These are phyloP conservation scores for Drosophila melanosoma DNA, from an alignment of 2,888 invertebrate genomes.

Conservation along the genomic window DNA sequence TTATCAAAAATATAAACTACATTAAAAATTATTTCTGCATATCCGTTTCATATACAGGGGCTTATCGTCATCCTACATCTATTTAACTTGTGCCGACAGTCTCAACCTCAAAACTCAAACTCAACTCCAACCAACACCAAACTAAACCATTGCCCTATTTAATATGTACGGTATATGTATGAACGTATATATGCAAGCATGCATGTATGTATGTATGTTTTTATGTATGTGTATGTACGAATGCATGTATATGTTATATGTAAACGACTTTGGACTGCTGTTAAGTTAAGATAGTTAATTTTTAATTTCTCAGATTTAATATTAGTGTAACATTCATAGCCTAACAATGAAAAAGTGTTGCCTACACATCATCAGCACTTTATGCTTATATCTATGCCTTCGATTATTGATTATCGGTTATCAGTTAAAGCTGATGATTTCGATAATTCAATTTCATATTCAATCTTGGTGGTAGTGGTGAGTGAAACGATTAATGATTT, in stretches of 20 bases:
- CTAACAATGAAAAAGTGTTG: conserved; percentile 71
- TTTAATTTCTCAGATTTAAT: conserved; percentile 48
- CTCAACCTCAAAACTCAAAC: conserved; percentile 46
- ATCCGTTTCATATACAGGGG: conserved; percentile 19
- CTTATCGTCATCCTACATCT: conserved; percentile 21
- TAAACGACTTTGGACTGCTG: conserved; percentile 52
- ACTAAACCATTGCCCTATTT: conserved; percentile 51
- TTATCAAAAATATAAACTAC: conserved; percentile 84
- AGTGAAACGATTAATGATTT: conserved; percentile 45
- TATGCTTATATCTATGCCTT: conserved; percentile 34
- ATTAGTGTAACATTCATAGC: conserved; percentile 71
- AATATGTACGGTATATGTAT: conserved; percentile 10
- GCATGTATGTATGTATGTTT: conserved; percentile 13
- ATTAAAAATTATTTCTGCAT: conserved; percentile 69
- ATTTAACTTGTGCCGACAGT: conserved; percentile 54
- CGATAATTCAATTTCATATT: conserved; percentile 26
- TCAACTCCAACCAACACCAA: conserved; percentile 37
- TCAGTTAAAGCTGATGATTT: conserved; percentile 10
- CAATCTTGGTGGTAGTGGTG: conserved; percentile 27
- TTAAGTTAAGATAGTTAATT: conserved; percentile 38
- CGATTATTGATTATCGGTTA: conserved; percentile 14
- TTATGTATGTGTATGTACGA: conserved; percentile 7
- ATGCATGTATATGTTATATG: conserved; percentile 19
- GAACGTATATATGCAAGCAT: conserved; percentile 12
- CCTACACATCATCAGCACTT: conserved; percentile 38